Base-by-base conservation (phyloP, 1,140 invertebrate genomes). In the Luehdorfia chinensis region DNA sequence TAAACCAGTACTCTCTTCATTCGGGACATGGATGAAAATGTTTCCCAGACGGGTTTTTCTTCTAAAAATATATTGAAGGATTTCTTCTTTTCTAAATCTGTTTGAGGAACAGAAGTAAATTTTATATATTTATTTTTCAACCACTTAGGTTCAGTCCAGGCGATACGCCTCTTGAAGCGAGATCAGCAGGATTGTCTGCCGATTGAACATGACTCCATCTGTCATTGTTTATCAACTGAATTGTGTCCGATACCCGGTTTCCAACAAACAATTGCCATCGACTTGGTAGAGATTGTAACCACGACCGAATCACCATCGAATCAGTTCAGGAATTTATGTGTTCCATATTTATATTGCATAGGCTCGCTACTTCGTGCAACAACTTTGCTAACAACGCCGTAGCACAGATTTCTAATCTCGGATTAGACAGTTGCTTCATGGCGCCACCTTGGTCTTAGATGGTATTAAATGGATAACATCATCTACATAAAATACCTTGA, bases 231-330 rank as follows among this genome's bases (percentile, higher is more conserved):
- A 60, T 61, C 4, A 57, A 41, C 16, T 50, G 47, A 41, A 69
- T 66, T 87, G 87, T 1, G 68, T 71, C 3, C n/a, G n/a, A n/a
- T n/a, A n/a, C n/a, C n/a, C n/a, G n/a, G n/a, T n/a, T n/a, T n/a
- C n/a, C n/a, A n/a, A 76, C 70, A 47, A 85, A 87, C 0, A 63
- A 71, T 27, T 68, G 68, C 32, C 67, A 67, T 8, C 13, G 39
- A 34, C 12, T 43, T 7, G 79, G 73, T 7, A 32, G 37, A 18
- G 53, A 61, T 2, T 39, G 44, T 15, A 84, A 37, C 78, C 83
- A 87, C 18, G 52, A 32, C 14, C 84, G 32, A 5, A 75, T 70
- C 8, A 86, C 76, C 0, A 63, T 78, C 0, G 78, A 84, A 48
- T 87, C 79, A 0, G 65, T 70, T 73, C 75, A 87, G 50, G 73